A percentile compares a stretch with the other conserved stretches of the same genome.
phyloP scores from a whole-genome alignment of 2,113 vertebrate genomes.

The Actinemys pallida region DNA sequence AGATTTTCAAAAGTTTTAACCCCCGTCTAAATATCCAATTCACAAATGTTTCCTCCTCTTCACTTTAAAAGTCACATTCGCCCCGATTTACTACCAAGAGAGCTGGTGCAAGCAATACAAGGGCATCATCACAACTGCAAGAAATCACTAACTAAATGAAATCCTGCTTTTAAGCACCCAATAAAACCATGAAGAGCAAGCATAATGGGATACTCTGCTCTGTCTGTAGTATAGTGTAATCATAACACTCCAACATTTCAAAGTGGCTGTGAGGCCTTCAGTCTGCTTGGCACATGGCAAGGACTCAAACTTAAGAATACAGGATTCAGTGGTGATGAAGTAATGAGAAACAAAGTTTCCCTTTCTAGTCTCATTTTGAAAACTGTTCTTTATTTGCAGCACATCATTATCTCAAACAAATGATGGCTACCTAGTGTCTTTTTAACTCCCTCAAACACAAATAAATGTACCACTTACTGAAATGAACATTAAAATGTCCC shows the following conservation, averaged over 20 bases:
- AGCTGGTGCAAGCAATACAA: background rate
- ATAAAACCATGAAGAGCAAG: background rate
- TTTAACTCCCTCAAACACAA: background rate
- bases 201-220: background rate
- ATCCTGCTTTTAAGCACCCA: background rate
- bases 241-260: background rate
- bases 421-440: background rate
- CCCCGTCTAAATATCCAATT: background rate
- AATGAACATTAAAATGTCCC: background rate
- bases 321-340: background rate
- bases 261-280: background rate
- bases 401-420: background rate
- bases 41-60: background rate
- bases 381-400: constrained; percentile 6
- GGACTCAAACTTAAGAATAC: background rate
- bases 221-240: background rate
- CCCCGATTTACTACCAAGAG: background rate
- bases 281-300: background rate
- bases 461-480: constrained; percentile 15
- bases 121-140: background rate
- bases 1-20: background rate
- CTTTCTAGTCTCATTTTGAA: constrained; percentile 45
- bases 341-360: constrained; percentile 21
- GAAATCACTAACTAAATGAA: background rate
- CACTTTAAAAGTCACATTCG: fast-evolving